phyloP scores from a whole-genome alignment of 92 coral and sea anemone genomes.

The Umimayanthus chanpuru region DNA sequence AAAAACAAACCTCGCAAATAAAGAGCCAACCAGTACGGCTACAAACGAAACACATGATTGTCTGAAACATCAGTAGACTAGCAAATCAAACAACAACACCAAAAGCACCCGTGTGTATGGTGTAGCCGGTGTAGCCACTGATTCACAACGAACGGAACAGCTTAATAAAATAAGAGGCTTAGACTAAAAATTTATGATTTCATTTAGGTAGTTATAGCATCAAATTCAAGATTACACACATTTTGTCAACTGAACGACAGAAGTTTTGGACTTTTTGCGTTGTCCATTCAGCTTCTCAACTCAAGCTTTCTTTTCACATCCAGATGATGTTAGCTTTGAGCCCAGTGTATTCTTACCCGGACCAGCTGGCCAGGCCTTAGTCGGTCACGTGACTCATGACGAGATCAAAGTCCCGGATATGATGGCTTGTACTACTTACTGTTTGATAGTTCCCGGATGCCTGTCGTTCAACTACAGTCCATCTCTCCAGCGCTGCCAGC shows the following conservation, averaged over 20 bases:
- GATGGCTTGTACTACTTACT: conserved; percentile 25
- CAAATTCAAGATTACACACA: background rate
- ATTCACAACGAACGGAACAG: too few species aligned
- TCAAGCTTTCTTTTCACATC: background rate
- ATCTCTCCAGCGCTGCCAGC: conserved; percentile 8
- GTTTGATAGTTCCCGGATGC: conserved; percentile 23
- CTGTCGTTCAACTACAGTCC: conserved; percentile 25
- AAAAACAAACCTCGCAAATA: too few species aligned
- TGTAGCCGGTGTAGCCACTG: too few species aligned
- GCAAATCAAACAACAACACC: too few species aligned
- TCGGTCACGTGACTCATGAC: conserved; percentile 23
- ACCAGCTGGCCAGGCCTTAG: background rate
- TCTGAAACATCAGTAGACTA: too few species aligned
- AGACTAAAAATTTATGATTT: too few species aligned
- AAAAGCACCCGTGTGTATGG: too few species aligned
- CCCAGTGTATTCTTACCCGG: background rate
- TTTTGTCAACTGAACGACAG: background rate
- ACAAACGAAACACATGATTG: too few species aligned
- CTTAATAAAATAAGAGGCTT: too few species aligned
- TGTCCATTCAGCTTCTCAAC: background rate
- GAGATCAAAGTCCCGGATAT: conserved; percentile 28
- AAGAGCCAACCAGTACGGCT: too few species aligned
- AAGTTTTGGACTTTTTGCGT: background rate
- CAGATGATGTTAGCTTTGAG: background rate
- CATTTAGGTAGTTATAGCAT: too few species aligned